phyloP scores from a whole-genome alignment of 2,888 invertebrate genomes.

The Zaprionus obscuricornis region DNA sequence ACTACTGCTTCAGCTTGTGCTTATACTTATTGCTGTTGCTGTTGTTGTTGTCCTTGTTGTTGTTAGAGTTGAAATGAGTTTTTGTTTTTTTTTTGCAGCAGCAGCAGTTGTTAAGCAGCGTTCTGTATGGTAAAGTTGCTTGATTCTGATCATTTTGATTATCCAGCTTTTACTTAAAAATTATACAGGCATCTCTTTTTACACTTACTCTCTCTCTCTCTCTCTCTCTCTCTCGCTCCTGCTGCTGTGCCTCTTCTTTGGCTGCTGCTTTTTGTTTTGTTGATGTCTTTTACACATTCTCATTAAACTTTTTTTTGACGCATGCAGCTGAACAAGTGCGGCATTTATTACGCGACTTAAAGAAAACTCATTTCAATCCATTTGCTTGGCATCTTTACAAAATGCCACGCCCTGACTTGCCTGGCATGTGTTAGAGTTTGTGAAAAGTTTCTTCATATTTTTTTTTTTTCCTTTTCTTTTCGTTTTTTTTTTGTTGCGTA shows the following conservation, averaged over 20 bases:
- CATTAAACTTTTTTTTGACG: conserved; percentile 43
- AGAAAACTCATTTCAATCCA: conserved; percentile 58
- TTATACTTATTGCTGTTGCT: background rate
- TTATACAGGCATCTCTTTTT: no score
- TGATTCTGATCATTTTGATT: conserved; percentile 9
- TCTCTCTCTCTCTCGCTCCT: background rate
- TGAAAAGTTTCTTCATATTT: no score
- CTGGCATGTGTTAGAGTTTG: conserved; percentile 26
- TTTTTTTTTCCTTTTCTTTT: no score
- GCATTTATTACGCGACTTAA: conserved; percentile 42
- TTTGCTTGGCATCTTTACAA: conserved; percentile 8
- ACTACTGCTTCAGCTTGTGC: no score
- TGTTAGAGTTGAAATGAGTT: no score
- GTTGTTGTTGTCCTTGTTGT: conserved; percentile 2
- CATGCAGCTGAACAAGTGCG: conserved; percentile 25
- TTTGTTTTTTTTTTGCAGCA: no score
- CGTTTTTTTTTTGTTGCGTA: conserved; percentile 25
- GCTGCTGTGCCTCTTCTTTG: conserved; percentile 12
- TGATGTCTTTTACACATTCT: conserved; percentile 19
- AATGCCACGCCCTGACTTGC: conserved; percentile 25
- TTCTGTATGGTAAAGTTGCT: conserved; percentile 16
- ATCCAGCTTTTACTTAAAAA: conserved; percentile 17
- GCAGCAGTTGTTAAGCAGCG: conserved; percentile 1
- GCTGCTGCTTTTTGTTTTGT: background rate
- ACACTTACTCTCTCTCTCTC: background rate